phyloP scores from a whole-genome alignment of 2,797 vertebrate genomes.

The Crocidura indochinensis region DNA sequence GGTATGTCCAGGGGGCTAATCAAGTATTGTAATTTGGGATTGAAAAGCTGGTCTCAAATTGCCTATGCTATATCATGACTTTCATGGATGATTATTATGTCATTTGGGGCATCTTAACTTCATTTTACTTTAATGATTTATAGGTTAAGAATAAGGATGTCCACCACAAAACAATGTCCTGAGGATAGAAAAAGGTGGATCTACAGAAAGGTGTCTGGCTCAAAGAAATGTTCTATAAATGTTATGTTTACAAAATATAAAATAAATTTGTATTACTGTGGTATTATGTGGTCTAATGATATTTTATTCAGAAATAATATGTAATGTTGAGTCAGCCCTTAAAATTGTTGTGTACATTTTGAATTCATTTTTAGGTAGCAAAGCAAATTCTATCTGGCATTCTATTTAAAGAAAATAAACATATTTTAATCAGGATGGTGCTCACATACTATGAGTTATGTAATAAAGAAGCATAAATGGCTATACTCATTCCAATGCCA shows the following conservation, averaged over 20 bases:
- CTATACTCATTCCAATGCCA: constrained; percentile 11
- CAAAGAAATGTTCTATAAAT: constrained; percentile 61
- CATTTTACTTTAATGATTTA: constrained; percentile 55
- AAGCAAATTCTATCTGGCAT: constrained; percentile 70
- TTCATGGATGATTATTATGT: not conserved
- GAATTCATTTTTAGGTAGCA: constrained; percentile 78
- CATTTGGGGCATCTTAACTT: constrained; percentile 23
- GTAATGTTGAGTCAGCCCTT: constrained; percentile 69
- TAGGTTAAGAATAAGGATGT: constrained; percentile 32
- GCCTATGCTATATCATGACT: not conserved
- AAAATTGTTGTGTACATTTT: constrained; percentile 51
- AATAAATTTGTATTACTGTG: constrained; percentile 62
- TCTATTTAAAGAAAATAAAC: constrained; percentile 70
- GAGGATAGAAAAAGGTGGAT: constrained; percentile 63
- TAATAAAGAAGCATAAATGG: constrained; percentile 58
- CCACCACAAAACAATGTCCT: not conserved
- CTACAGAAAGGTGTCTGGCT: constrained; percentile 25
- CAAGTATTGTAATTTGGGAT: not conserved
- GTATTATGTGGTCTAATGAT: constrained; percentile 46
- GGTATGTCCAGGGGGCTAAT: not conserved
- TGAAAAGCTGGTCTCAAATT: not conserved
- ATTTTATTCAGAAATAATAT: constrained; percentile 71
- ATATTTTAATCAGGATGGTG: constrained; percentile 65
- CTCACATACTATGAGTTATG: constrained; percentile 53
- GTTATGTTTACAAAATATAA: constrained; percentile 54